Evolutionary conservation across 2,797 vertebrate genomes (phyloP), one percentile per base, ranked within the genome.

Genomic region (Antrozous pallidus): DNA sequence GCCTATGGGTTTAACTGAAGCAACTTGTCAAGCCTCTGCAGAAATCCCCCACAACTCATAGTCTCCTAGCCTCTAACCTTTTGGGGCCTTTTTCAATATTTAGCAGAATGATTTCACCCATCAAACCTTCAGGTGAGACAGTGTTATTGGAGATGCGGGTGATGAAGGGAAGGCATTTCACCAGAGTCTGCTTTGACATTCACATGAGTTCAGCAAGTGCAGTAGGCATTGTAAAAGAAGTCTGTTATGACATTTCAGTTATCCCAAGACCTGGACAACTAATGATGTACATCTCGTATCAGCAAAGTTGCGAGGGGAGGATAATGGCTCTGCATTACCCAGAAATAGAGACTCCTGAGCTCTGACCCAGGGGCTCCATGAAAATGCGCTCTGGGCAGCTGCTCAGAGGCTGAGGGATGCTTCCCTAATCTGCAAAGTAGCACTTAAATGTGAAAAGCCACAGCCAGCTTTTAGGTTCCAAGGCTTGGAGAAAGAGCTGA

Each of bases 241-340:
- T 83, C 85, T 54, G 91, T 33, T 38, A 38, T 47, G 70, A 17
- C 22, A 2, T 38, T 38, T 26, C 74, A 31, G 47, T 63, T 94
- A 65, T 54, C 49, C 8, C 28, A 85, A 74, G 81, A 56, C 10
- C 45, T 49, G 73, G 6, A 74, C 42, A n/a, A 11, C 85, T 56
- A 82, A 42, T 6, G 36, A 42, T 45, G 20, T 78, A 9, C 71
- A 63, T 51, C 49, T 67, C 81, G 75, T 85, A 96, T 90, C 51
- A 91, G 31, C 36, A 54, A 94, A 33, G 18, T 78, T 86, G 71
- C 74, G 0, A 71, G n/a, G 16, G 36, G 90, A 92, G 49, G 71
- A 26, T 69, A 90, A 85, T 70, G 54, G 56, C 71, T 85, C 69
- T 80, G 38, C 2, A 0, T 82, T 24, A 96, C 49, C 61, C 54